Percentiles rank a stretch among this genome's conserved stretches.
These are phyloP conservation scores for Chlorospingus semifuscus DNA, from an alignment of 2,797 vertebrate genomes.

Conservation along the genomic window DNA sequence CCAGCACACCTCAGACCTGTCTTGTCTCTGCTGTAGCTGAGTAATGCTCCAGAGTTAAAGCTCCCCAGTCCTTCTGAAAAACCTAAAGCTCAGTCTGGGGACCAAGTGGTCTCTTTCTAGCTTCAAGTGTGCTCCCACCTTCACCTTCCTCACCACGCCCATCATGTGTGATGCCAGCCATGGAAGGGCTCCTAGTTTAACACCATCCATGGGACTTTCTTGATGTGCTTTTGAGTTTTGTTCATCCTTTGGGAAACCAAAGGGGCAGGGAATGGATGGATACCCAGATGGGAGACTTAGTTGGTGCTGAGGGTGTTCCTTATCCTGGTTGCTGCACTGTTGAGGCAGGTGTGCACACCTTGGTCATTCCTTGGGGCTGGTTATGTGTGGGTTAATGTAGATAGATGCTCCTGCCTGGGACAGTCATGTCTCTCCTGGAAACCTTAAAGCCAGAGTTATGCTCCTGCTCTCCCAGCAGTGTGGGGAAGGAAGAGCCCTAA, in stretches of 20 bases:
- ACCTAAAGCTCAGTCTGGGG: background rate
- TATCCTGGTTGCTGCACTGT: background rate
- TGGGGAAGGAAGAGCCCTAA: background rate
- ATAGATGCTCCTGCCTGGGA: background rate
- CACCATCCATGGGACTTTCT: background rate
- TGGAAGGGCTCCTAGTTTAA: background rate
- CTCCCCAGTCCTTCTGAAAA: background rate
- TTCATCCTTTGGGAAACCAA: background rate
- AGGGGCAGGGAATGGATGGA: background rate
- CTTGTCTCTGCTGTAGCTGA: background rate
- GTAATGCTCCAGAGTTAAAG: background rate
- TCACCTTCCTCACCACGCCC: background rate
- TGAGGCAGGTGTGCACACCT: background rate
- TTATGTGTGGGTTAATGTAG: accelerated
- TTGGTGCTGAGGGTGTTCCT: background rate
- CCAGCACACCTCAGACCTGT: background rate
- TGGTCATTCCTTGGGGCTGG: background rate
- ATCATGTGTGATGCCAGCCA: accelerated
- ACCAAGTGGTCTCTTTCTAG: background rate
- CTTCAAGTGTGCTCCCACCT: background rate
- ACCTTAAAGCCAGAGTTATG: background rate
- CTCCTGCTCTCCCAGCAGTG: background rate
- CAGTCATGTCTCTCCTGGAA: background rate
- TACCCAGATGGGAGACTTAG: background rate
- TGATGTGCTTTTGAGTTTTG: background rate